A percentile compares a stretch with the other conserved stretches of the same genome.
These are phyloP conservation scores for Cercopithecus mitis DNA, from an alignment of 2,797 vertebrate species.

Conservation along the genomic window DNA sequence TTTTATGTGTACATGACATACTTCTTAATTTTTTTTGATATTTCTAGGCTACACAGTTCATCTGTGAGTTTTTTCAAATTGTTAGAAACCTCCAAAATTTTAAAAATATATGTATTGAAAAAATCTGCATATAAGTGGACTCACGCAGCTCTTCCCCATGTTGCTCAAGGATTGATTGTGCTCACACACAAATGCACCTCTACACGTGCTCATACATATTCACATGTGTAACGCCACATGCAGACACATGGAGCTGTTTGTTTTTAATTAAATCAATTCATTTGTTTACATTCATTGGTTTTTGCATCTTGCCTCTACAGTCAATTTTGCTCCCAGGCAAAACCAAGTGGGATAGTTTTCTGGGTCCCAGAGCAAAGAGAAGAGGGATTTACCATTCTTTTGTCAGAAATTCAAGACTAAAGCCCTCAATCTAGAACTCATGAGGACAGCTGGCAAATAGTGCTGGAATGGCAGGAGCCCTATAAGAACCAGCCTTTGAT, in stretches of 20 bases:
- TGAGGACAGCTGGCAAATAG: neutral
- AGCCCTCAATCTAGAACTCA: neutral
- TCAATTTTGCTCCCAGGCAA: neutral
- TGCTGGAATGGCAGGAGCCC: neutral
- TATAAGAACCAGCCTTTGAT: neutral
- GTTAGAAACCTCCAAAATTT: neutral
- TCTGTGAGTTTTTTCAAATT: neutral
- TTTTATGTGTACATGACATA: neutral
- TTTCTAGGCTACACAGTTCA: neutral
- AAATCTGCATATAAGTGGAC: neutral
- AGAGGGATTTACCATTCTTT: slow-evolving; percentile 25
- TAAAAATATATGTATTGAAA: neutral
- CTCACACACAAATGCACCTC: neutral
- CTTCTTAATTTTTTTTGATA: neutral
- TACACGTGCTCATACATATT: neutral
- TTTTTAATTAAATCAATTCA: neutral
- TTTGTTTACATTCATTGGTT: neutral
- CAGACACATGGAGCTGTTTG: neutral
- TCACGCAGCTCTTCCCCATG: neutral
- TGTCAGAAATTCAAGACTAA: neutral
- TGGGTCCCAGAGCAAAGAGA: neutral
- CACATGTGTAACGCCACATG: neutral
- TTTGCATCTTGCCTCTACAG: neutral
- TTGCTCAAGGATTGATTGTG: neutral
- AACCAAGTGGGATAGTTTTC: neutral